phyloP scores from a whole-genome alignment of 2,888 invertebrate species.

The Toxonevra muliebris region DNA sequence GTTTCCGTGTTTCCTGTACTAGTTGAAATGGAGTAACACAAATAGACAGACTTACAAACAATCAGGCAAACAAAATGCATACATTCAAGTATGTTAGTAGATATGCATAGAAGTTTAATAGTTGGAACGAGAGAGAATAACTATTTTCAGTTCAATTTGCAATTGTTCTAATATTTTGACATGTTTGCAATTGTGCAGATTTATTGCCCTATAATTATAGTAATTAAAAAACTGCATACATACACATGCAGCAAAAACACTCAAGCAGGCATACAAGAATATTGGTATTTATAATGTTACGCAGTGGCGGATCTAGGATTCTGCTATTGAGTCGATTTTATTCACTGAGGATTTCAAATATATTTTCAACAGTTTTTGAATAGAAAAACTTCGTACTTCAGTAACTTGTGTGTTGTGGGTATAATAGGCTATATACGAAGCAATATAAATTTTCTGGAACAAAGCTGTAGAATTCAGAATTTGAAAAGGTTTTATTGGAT shows the following conservation, averaged over 20 bases:
- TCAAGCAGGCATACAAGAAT: not conserved
- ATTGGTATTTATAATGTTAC: too few relatives aligned
- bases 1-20: conserved; percentile 17
- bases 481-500: too few relatives aligned
- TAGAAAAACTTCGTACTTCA: too few relatives aligned
- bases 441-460: too few relatives aligned
- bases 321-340: too few relatives aligned
- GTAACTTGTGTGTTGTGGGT: too few relatives aligned
- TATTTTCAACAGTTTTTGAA: too few relatives aligned
- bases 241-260: not conserved
- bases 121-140: not conserved
- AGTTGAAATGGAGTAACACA: not conserved
- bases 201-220: conserved; percentile 27
- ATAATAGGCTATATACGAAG: too few relatives aligned
- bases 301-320: too few relatives aligned
- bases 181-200: conserved; percentile 26
- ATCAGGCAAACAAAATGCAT: not conserved
- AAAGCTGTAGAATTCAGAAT: too few relatives aligned
- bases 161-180: conserved; percentile 31
- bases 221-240: conserved; percentile 20
- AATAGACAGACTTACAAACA: not conserved
- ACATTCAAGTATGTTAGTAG: not conserved
- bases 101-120: not conserved
- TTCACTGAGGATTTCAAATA: too few relatives aligned
- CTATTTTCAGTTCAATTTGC: conserved; percentile 24